Conservation (phyloP, 2,797 vertebrate genomes). For the Chloroceryle inda region DNA sequence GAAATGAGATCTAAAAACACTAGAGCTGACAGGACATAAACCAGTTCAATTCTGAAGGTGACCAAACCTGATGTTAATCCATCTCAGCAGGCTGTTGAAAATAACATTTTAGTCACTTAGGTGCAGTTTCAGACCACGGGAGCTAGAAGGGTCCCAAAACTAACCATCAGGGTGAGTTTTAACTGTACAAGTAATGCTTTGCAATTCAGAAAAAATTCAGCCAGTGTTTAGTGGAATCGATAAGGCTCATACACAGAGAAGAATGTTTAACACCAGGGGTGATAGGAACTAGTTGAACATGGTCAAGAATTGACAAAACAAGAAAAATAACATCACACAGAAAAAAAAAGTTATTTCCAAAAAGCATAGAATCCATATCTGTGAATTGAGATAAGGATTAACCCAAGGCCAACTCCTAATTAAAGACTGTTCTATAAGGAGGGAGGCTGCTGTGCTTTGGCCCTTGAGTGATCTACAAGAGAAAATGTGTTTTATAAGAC, state of each 20-base stretch:
- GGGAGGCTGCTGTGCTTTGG: not conserved
- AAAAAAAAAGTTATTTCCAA: not conserved
- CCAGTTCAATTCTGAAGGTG: not conserved
- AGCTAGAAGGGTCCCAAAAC: not conserved
- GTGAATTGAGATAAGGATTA: not conserved
- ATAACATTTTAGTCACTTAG: not conserved
- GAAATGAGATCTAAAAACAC: not conserved
- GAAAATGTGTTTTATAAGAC: not conserved
- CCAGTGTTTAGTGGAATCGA: not conserved
- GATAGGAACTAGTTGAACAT: not conserved
- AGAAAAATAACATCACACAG: not conserved
- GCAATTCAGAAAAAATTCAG: not conserved
- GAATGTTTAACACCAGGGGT: not conserved
- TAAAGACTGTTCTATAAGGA: not conserved
- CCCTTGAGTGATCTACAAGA: not conserved
- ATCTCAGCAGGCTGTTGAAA: not conserved
- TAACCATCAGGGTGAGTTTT: not conserved
- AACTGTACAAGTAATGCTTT: not conserved
- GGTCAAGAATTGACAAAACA: not conserved
- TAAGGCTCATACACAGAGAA: not conserved
- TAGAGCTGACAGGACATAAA: not conserved
- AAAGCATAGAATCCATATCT: not conserved
- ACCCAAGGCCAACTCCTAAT: not conserved
- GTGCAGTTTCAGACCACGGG: not conserved
- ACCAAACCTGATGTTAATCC: not conserved